Evolutionary conservation across 1,140 invertebrate genomes (phyloP), one percentile per base, ranked within the genome.

Genomic region (Gryllus bimaculatus): DNA sequence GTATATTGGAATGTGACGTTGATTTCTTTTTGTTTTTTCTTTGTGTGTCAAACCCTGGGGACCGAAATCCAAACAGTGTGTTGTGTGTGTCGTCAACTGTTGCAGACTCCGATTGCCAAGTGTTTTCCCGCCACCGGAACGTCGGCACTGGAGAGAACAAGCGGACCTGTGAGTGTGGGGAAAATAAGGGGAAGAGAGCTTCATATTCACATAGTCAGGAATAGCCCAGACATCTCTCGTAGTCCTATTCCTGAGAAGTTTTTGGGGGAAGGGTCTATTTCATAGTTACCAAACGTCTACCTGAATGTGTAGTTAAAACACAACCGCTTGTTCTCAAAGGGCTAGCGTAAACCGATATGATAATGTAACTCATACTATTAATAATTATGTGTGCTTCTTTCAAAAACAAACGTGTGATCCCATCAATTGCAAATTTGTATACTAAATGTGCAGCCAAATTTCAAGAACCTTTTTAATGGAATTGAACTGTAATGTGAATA

Each of bases 381-480:
- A 66, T 66, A 66, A 39, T 66, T 66, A 66, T 66, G 54, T 66
- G 54, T 66, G 54, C 54, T 66, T 66, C 54, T 66, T 66, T 66
- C 54, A 66, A 66, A 10, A 66, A 66, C 54, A 10, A 66, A 66
- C 54, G 54, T 66, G 54, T 66, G 54, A 66, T 66, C 54, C 54
- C 54, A 66, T 66, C 54, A 66, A 18, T 66, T 66, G 54, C 54
- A 66, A 66, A 18, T 66, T 66, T 66, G 54, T 66, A 66, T 66
- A 66, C 54, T 66, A 66, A 66, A 66, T 66, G 54, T 66, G 54
- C 54, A 66, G 54, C 54, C 54, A 66, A 66, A 66, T 66, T 66
- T 66, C 54, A 66, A 66, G 26, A 66, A 66, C 54, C 54, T 66
- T 66, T 66, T 66, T 66, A 66, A 66, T 66, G 54, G 54, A 66